A percentile compares a stretch with the other conserved stretches of the same genome.
Evolutionary conservation across 2,888 invertebrate species (phyloP).

Genomic region (Zaprionus bogoriensis): DNA sequence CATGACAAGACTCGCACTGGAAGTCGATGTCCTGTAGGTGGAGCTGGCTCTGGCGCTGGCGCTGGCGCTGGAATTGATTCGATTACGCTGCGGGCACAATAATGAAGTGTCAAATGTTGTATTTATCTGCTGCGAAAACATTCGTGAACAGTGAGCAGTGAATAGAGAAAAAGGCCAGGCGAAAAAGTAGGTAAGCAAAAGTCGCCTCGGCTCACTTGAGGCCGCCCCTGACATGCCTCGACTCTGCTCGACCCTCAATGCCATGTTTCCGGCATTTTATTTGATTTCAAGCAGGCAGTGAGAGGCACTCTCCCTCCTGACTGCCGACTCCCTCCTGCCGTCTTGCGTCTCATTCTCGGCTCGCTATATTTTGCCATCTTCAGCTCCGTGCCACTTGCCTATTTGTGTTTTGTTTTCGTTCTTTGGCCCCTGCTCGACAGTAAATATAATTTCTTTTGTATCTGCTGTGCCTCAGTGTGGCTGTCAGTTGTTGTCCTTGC

Average conservation of each 20-base stretch:
- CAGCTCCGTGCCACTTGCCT: constrained; percentile 21
- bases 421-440: constrained; percentile 22
- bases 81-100: constrained; percentile 76
- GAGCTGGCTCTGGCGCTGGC: constrained; percentile 1
- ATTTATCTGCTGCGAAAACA: constrained; percentile 76
- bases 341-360: constrained; percentile 2
- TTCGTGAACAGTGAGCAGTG: constrained; percentile 45
- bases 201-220: constrained; percentile 45
- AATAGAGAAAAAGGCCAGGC: constrained; percentile 17
- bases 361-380: neutral
- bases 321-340: constrained; percentile 8
- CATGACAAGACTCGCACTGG: constrained; percentile 38
- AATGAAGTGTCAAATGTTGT: constrained; percentile 81
- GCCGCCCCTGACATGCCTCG: constrained; percentile 40
- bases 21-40: neutral
- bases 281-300: constrained; percentile 53
- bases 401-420: constrained; percentile 65
- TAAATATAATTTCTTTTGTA: constrained; percentile 73
- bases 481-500: constrained; percentile 47
- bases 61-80: constrained; percentile 74
- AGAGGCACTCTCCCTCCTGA: constrained; percentile 2
- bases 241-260: constrained; percentile 44
- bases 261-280: constrained; percentile 73
- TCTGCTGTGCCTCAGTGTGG: constrained; percentile 34
- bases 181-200: constrained; percentile 51